A percentile compares a stretch with the other conserved stretches of the same genome.
phyloP scores from a whole-genome alignment of 2,113 vertebrate species.

The Scytalopus superciliaris region DNA sequence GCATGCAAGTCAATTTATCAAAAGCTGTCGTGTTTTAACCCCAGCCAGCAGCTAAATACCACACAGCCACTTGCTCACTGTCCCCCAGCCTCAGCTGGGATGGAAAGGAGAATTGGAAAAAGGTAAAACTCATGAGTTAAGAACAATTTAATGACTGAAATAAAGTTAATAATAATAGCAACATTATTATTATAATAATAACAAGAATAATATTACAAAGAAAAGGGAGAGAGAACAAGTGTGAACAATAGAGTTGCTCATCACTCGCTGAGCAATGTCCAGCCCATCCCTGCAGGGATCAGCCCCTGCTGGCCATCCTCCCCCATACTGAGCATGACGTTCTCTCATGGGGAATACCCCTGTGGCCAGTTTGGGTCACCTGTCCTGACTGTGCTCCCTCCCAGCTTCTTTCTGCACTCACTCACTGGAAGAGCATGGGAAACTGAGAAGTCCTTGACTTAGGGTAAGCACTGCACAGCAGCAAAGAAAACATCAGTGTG shows the following conservation, averaged over 20 bases:
- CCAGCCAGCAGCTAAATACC: background rate
- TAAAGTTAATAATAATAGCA: background rate
- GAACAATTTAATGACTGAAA: background rate
- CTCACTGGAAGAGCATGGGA: background rate
- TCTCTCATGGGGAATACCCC: background rate
- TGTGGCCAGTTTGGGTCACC: background rate
- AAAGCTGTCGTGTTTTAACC: background rate
- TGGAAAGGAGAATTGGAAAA: background rate
- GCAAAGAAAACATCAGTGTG: background rate
- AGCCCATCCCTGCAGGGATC: background rate
- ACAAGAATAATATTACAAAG: background rate
- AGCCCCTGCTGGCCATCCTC: background rate
- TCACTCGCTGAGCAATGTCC: background rate
- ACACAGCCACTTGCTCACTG: background rate
- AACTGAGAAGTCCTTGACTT: background rate
- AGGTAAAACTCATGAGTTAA: background rate
- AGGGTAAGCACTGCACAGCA: background rate
- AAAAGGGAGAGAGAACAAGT: background rate
- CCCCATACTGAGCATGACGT: background rate
- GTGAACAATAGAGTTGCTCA: background rate
- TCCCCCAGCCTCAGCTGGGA: background rate
- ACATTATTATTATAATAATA: background rate
- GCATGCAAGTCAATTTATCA: conserved; percentile 42
- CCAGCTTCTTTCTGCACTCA: background rate
- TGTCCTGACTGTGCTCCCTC: background rate